Evolutionary conservation across 37 sponge, comb jelly and placozoan genomes (phyloP).

Genomic region (Ephydatia muelleri): DNA sequence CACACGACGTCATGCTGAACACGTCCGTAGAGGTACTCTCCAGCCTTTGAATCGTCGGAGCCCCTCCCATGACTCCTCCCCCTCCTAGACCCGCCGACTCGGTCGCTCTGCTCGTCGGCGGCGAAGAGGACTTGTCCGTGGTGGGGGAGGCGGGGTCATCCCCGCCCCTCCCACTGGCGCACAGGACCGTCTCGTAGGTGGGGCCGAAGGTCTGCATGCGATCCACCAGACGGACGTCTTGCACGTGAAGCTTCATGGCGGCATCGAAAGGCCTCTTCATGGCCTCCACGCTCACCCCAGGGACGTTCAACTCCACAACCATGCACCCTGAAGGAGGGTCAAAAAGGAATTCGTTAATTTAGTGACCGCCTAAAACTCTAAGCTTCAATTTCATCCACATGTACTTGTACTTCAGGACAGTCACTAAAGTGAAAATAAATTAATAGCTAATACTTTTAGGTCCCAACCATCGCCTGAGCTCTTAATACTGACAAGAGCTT

Average conservation of each 20-base stretch:
- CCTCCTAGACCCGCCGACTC: neutral
- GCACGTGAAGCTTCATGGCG: slow-evolving; percentile 41
- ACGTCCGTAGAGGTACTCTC: neutral
- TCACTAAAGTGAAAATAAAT: no score
- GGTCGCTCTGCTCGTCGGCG: neutral
- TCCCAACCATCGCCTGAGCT: no score
- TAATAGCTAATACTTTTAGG: no score
- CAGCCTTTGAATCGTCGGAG: neutral
- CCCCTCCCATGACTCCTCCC: neutral
- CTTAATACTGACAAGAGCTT: no score
- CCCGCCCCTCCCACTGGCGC: slow-evolving; percentile 49
- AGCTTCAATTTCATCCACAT: no score
- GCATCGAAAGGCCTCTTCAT: slow-evolving; percentile 69
- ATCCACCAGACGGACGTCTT: slow-evolving; percentile 83
- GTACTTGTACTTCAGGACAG: no score
- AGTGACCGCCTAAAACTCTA: no score
- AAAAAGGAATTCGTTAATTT: no score
- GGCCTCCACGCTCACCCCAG: slow-evolving; percentile 45
- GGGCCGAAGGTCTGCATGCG: slow-evolving; percentile 80
- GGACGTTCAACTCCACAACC: slow-evolving; percentile 56
- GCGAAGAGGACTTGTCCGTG: neutral
- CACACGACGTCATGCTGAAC: neutral
- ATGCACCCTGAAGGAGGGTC: slow-evolving; percentile 26
- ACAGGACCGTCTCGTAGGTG: slow-evolving; percentile 77
- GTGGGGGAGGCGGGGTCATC: neutral